These are phyloP conservation scores for Amniataba percoides DNA, from an alignment of 2,797 vertebrate species.

Conservation along the genomic window DNA sequence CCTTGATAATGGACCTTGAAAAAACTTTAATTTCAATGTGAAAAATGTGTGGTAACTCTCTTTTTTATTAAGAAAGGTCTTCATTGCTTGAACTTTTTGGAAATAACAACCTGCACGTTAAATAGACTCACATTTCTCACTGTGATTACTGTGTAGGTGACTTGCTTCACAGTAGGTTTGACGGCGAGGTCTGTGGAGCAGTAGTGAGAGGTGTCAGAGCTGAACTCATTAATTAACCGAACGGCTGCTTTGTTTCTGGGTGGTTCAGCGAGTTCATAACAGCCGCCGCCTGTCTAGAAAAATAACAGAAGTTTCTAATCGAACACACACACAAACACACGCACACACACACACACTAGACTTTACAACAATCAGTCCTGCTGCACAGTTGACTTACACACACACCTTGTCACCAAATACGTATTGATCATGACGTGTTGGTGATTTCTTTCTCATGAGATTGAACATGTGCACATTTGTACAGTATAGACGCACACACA, in stretches of 20 bases:
- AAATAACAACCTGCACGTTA: constrained; percentile 34
- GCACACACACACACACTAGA: constrained; percentile 15
- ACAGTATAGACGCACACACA: background rate
- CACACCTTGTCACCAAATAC: background rate
- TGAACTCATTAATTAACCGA: constrained; percentile 62
- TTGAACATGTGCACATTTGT: background rate
- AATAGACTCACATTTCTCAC: constrained; percentile 26
- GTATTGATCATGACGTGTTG: background rate
- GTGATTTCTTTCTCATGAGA: background rate
- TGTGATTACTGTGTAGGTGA: constrained; percentile 40
- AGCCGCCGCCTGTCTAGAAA: constrained; percentile 36
- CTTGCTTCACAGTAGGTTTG: constrained; percentile 38
- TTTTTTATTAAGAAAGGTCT: background rate
- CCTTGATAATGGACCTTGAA: too few species aligned
- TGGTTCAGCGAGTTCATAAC: constrained; percentile 72
- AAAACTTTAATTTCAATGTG: too few species aligned
- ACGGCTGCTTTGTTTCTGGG: constrained; percentile 44
- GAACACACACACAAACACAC: constrained; percentile 24
- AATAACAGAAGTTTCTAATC: constrained; percentile 37
- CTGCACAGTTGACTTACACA: background rate
- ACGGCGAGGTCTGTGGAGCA: constrained; percentile 43
- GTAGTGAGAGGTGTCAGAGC: constrained; percentile 22
- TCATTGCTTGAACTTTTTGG: background rate
- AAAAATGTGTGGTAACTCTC: too few species aligned
- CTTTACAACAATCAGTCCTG: background rate